phyloP scores from a whole-genome alignment of 2,113 vertebrate species.

The Neodontobutis hainanensis region DNA sequence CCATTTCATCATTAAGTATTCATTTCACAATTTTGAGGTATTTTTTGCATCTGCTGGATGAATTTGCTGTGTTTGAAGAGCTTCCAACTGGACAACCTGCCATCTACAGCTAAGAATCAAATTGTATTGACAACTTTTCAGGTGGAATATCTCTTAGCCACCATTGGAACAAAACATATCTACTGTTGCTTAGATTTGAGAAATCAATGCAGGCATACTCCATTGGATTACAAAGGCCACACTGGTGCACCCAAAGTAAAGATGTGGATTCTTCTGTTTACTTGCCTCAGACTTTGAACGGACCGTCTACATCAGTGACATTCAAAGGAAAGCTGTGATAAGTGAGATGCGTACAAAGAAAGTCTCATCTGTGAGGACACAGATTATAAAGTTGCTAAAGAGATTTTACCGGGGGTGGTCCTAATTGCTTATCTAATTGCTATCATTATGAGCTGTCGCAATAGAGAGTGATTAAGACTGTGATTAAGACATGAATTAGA shows the following conservation, averaged over 20 bases:
- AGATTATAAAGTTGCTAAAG: constrained; percentile 14
- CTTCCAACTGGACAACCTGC: constrained; percentile 43
- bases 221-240: constrained; percentile 29
- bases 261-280: background rate
- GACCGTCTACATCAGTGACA: no score
- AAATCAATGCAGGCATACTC: constrained; percentile 60
- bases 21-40: background rate
- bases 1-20: background rate
- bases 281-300: constrained; percentile 1
- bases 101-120: constrained; percentile 62
- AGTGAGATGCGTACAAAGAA: background rate
- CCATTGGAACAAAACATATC: constrained; percentile 38
- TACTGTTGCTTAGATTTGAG: constrained; percentile 59
- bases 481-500: constrained; percentile 36
- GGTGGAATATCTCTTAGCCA: constrained; percentile 43
- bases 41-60: constrained; percentile 2
- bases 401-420: constrained; percentile 26
- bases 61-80: constrained; percentile 36
- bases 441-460: constrained; percentile 37
- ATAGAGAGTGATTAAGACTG: constrained; percentile 22
- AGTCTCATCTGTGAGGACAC: background rate
- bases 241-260: constrained; percentile 26
- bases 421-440: constrained; percentile 33
- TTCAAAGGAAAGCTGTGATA: no score
- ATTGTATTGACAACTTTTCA: constrained; percentile 65